Percentiles rank a stretch among this genome's conserved stretches.
These are phyloP conservation scores for Aethes cnicana DNA, from an alignment of 2,888 invertebrate genomes.

Conservation along the genomic window DNA sequence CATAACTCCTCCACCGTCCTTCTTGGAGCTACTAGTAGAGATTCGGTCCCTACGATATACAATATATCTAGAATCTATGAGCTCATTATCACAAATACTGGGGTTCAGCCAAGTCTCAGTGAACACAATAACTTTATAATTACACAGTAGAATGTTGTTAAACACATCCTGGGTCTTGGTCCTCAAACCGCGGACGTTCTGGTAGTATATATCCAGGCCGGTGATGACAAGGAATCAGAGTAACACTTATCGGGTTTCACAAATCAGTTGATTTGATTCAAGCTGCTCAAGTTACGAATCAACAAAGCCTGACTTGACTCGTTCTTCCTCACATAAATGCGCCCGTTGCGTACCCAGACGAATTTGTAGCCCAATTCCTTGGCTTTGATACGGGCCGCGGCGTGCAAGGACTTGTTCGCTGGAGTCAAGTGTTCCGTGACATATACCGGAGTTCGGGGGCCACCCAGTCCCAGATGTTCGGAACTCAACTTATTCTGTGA, in stretches of 20 bases:
- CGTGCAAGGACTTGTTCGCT: conserved; percentile 37
- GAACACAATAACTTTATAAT: conserved; percentile 7
- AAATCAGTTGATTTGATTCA: too few relatives aligned
- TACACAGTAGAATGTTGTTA: neutral
- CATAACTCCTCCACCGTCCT: conserved; percentile 5
- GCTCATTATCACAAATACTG: neutral
- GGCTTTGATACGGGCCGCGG: conserved; percentile 36
- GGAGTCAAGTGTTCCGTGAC: conserved; percentile 38
- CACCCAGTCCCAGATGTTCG: conserved; percentile 34
- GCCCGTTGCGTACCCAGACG: conserved; percentile 39
- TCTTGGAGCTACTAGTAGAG: neutral
- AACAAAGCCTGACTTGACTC: neutral
- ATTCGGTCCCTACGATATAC: neutral
- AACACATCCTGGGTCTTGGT: conserved; percentile 1
- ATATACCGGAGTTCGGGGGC: conserved; percentile 32
- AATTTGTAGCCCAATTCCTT: conserved; percentile 38
- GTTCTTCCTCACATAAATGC: conserved; percentile 28
- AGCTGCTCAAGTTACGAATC: neutral
- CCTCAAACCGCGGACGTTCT: conserved; percentile 7
- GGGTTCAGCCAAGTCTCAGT: conserved; percentile 12
- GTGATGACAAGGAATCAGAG: neutral
- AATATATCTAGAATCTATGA: conserved; percentile 8
- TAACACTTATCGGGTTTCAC: too few relatives aligned
- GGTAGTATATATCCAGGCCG: neutral
- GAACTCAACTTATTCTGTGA: conserved; percentile 31